Percentiles rank a stretch among this genome's conserved stretches.
These are phyloP conservation scores for Siphamia tubifer DNA, from an alignment of 2,113 vertebrate genomes.

Conservation along the genomic window DNA sequence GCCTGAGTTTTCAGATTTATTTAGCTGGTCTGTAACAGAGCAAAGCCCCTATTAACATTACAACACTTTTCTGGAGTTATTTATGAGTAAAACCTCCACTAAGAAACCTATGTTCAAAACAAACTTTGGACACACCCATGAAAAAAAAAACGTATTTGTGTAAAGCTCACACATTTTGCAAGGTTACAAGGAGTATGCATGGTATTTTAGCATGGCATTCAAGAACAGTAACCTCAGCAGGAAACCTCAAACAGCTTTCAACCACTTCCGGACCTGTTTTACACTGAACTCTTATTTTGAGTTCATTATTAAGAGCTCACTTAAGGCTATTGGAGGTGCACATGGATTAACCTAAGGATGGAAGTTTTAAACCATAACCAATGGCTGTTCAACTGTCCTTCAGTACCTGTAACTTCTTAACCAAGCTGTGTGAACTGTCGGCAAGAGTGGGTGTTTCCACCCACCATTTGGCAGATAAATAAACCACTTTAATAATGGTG, in stretches of 20 bases:
- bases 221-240: slow-evolving; percentile 60
- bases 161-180: background rate
- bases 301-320: slow-evolving; percentile 33
- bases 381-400: slow-evolving; percentile 32
- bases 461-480: slow-evolving; percentile 48
- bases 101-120: slow-evolving; percentile 1
- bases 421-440: slow-evolving; percentile 9
- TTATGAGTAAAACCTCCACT: background rate
- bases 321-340: background rate
- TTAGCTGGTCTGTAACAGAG: background rate
- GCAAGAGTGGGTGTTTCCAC: slow-evolving; percentile 37
- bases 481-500: slow-evolving; percentile 43
- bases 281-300: slow-evolving; percentile 27
- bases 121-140: background rate
- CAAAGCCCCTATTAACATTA: background rate
- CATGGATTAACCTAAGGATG: background rate
- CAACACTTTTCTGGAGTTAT: background rate
- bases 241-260: slow-evolving; percentile 64
- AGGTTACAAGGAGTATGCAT: background rate
- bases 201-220: slow-evolving; percentile 41
- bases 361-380: slow-evolving; percentile 1
- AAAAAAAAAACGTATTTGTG: background rate
- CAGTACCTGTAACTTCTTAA: slow-evolving; percentile 21
- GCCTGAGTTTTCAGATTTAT: slow-evolving; percentile 26
- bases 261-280: slow-evolving; percentile 65